Evolutionary conservation across 2,888 invertebrate genomes (phyloP).

Genomic region (Seira ritae): DNA sequence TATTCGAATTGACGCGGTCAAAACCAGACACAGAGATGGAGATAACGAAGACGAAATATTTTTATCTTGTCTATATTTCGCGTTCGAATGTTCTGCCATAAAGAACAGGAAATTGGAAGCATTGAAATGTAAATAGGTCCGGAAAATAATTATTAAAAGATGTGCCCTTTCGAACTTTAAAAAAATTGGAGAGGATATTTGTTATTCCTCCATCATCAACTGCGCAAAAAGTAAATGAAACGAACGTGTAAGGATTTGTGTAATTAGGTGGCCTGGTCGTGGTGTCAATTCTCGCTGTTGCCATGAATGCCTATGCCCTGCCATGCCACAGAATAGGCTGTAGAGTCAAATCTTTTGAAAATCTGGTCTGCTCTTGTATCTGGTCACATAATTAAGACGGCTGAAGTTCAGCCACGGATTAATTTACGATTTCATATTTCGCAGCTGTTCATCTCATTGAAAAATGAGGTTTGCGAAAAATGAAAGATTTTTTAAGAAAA

Average conservation of each 20-base stretch:
- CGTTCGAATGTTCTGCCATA: neutral
- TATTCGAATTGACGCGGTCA: neutral
- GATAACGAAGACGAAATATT: neutral
- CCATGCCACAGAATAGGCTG: no score
- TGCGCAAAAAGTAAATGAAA: no score
- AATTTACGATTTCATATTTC: neutral
- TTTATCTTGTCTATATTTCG: neutral
- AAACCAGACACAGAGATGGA: slow-evolving; percentile 1
- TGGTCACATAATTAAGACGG: neutral
- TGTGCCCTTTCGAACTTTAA: neutral
- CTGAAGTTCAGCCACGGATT: neutral
- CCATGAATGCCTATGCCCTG: no score
- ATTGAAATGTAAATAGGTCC: neutral
- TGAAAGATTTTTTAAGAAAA: neutral
- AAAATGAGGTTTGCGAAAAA: neutral
- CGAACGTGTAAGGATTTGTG: no score
- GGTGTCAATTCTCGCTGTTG: no score
- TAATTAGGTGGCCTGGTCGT: no score
- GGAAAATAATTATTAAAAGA: neutral
- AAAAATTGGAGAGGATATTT: no score
- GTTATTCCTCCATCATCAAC: no score
- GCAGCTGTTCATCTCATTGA: neutral
- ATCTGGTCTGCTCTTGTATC: neutral
- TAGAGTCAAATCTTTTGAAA: neutral
- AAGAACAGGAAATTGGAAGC: neutral